phyloP scores from a whole-genome alignment of 1,140 invertebrate genomes.

The Spodoptera frugiperda region DNA sequence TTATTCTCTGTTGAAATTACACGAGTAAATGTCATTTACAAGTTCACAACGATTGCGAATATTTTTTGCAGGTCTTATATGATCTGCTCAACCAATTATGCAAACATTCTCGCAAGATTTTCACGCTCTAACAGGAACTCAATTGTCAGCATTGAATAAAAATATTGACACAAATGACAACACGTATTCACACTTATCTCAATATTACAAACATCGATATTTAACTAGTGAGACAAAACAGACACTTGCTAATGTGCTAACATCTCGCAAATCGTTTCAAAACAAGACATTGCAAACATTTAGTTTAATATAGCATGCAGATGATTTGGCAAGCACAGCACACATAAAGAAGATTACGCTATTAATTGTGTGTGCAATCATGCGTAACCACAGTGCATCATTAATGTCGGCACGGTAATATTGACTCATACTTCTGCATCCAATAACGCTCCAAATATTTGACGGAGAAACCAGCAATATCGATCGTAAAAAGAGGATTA shows the following conservation, averaged over 20 bases:
- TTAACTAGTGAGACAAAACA: constrained; percentile 17
- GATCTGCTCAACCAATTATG: background rate
- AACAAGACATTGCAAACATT: constrained; percentile 19
- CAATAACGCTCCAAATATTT: constrained; percentile 30
- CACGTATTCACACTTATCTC: constrained; percentile 35
- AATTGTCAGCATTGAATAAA: constrained; percentile 18
- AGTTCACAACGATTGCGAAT: background rate
- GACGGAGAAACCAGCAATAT: background rate
- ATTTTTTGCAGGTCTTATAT: background rate
- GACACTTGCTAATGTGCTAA: constrained; percentile 29
- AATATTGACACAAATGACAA: constrained; percentile 33
- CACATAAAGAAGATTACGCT: constrained; percentile 7
- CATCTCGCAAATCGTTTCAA: constrained; percentile 13
- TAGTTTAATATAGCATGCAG: constrained; percentile 10
- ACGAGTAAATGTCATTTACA: constrained; percentile 29
- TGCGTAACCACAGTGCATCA: background rate
- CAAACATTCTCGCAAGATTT: constrained; percentile 11
- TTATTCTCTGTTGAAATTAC: constrained; percentile 34
- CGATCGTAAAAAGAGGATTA: constrained; percentile 6
- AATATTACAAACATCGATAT: constrained; percentile 16
- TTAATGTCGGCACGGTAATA: constrained; percentile 12
- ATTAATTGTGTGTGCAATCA: constrained; percentile 18
- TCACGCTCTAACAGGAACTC: constrained; percentile 11
- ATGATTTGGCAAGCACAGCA: constrained; percentile 11
- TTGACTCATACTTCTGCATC: constrained; percentile 3